These are phyloP conservation scores for Himalopsyche phryganea DNA, from an alignment of 1,140 invertebrate species.

Conservation along the genomic window DNA sequence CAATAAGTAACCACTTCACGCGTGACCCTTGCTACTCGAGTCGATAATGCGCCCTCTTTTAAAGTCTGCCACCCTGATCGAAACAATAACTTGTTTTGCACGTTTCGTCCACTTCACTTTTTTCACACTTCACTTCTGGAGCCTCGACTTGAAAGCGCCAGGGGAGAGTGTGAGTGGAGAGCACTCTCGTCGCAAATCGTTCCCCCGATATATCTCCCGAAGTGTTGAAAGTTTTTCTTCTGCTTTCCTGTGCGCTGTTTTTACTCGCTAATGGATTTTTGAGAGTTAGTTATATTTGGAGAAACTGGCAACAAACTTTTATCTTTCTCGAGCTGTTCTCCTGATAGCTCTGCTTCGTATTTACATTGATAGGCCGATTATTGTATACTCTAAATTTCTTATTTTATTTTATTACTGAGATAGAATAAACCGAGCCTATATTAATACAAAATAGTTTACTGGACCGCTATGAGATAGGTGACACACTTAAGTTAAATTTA, in stretches of 20 bases:
- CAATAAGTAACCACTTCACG: neutral
- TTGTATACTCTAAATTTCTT: too few relatives aligned
- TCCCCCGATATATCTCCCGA: too few relatives aligned
- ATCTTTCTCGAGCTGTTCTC: conserved; percentile 1
- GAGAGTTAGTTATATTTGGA: conserved; percentile 27
- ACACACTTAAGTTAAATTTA: too few relatives aligned
- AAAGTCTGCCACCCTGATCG: conserved; percentile 12
- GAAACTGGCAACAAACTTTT: conserved; percentile 30
- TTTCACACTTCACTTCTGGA: too few relatives aligned
- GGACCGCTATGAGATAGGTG: too few relatives aligned
- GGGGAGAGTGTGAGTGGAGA: too few relatives aligned
- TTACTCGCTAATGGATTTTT: conserved; percentile 32
- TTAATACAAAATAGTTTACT: too few relatives aligned
- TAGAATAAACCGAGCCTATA: too few relatives aligned
- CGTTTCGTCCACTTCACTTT: neutral
- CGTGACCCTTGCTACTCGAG: neutral
- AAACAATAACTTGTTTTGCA: conserved; percentile 20
- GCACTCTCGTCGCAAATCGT: too few relatives aligned
- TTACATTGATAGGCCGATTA: too few relatives aligned
- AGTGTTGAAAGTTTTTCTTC: neutral
- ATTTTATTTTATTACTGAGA: too few relatives aligned
- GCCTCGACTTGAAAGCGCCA: too few relatives aligned
- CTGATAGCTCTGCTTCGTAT: neutral
- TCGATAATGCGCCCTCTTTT: neutral
- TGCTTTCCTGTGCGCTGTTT: conserved; percentile 5